Percentiles rank a stretch among this genome's conserved stretches.
Evolutionary conservation across 2,888 invertebrate species (phyloP).

Genomic region (Cybosia mesomella): DNA sequence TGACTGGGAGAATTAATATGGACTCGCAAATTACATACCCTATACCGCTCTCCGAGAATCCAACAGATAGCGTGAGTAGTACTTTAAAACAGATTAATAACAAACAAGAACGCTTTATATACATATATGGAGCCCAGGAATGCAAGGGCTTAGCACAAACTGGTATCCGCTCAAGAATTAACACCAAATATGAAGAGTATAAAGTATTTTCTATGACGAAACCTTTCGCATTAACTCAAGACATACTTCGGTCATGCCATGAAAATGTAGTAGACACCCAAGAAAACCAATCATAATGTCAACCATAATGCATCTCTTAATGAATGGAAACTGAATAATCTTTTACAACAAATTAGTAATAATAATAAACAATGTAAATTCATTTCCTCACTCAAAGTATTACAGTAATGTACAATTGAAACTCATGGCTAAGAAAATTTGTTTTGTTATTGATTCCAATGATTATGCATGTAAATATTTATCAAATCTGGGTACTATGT

Average conservation of each 20-base stretch:
- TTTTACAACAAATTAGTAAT: background rate
- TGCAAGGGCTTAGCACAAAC: background rate
- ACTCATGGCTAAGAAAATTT: no score
- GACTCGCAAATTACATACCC: no score
- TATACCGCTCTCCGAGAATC: background rate
- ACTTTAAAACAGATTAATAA: background rate
- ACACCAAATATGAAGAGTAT: background rate
- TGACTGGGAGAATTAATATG: no score
- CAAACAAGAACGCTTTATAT: no score
- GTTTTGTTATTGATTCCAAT: no score
- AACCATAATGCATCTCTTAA: background rate
- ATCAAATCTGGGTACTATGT: no score
- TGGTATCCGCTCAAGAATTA: background rate
- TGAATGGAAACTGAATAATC: slow-evolving; percentile 10
- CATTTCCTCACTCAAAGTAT: background rate
- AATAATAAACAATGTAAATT: slow-evolving; percentile 4
- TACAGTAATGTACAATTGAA: no score
- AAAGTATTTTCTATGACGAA: background rate
- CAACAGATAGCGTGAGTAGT: background rate
- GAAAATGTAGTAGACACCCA: no score
- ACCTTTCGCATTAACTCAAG: background rate
- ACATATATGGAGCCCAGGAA: background rate
- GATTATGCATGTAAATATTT: no score
- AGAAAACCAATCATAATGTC: no score
- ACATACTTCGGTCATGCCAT: background rate